These are phyloP conservation scores for Meda fulgida DNA, from an alignment of 2,797 vertebrate species.

Conservation along the genomic window DNA sequence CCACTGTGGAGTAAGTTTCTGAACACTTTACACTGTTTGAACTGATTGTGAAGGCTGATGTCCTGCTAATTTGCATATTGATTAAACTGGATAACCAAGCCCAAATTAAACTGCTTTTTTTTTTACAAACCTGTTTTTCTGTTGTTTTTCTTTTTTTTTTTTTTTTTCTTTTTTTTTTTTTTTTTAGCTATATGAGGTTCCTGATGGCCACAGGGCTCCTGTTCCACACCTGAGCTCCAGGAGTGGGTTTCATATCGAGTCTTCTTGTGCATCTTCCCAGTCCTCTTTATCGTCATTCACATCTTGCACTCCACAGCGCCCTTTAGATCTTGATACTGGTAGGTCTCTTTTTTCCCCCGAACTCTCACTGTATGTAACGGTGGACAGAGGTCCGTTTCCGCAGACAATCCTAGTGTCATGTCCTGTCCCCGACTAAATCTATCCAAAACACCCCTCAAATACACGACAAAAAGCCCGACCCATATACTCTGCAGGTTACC, in stretches of 20 bases:
- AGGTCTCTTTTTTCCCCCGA: conserved; percentile 11
- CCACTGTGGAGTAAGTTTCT: conserved; percentile 77
- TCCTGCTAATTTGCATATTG: background rate
- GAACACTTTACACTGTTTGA: background rate
- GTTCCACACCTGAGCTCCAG: conserved; percentile 79
- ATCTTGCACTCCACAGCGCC: conserved; percentile 60
- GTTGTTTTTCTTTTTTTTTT: conserved; percentile 1
- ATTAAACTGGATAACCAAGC: background rate
- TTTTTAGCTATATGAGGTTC: conserved; percentile 84
- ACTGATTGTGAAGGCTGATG: background rate
- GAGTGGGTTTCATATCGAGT: conserved; percentile 75
- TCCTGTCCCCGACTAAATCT: background rate
- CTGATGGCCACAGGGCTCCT: conserved; percentile 89
- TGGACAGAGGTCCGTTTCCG: background rate
- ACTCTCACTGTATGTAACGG: background rate
- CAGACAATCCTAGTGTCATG: background rate
- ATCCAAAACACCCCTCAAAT: background rate
- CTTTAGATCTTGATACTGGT: conserved; percentile 66
- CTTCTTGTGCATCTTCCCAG: conserved; percentile 58
- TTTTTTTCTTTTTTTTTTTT: background rate
- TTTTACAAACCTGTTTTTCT: background rate
- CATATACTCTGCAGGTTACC: background rate
- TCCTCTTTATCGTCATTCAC: conserved; percentile 68
- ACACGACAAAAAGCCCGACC: background rate
- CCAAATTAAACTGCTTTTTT: no score